Evolutionary conservation across 1,140 invertebrate genomes (phyloP), one percentile per base, ranked within the genome.

Genomic region (Uloborus diversus): DNA sequence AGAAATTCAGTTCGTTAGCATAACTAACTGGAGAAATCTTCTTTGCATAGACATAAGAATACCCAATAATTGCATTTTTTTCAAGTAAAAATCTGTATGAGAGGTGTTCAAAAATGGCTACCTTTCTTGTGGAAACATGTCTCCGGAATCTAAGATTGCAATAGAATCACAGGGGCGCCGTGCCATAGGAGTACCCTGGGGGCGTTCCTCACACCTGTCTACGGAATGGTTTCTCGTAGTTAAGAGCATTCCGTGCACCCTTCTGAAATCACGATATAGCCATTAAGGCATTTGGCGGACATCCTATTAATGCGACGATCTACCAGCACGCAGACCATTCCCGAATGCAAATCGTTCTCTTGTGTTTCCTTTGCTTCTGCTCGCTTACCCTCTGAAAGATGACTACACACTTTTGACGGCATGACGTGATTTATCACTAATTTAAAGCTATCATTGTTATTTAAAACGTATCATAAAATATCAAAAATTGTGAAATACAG

Each of bases 171-270:
- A 17, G 57, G 33, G 28, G 33, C 14, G 35, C 61, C 61, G 61
- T 64, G 61, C 30, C 61, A 37, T 64, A 35, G 61, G 61, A 64
- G 61, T 64, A 35, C 61, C 61, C 25, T 27, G 61, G 35, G 35
- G 61, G 69, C 69, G 57, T 73, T 42, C 25, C 69, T 73, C 69
- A 73, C 69, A 73, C 69, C 69, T 73, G 69, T 73, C 57, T 57
- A 61, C 33, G 69, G 61, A 61, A 61, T 73, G 56, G 37, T 7
- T 20, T 42, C 37, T 42, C 37, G 37, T 42, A 42, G 9, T 42
- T 73, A 61, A 70, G 47, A 35, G 56, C 51, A 42, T 61, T 61
- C 32, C 69, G 51, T 57, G 69, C 37, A 57, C 33, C 56, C 27
- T 35, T 73, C 37, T 20, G n/a, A 61, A 70, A 70, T 70, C 69